These are phyloP conservation scores for Artibeus lituratus DNA, from an alignment of 2,797 vertebrate species.

Conservation along the genomic window DNA sequence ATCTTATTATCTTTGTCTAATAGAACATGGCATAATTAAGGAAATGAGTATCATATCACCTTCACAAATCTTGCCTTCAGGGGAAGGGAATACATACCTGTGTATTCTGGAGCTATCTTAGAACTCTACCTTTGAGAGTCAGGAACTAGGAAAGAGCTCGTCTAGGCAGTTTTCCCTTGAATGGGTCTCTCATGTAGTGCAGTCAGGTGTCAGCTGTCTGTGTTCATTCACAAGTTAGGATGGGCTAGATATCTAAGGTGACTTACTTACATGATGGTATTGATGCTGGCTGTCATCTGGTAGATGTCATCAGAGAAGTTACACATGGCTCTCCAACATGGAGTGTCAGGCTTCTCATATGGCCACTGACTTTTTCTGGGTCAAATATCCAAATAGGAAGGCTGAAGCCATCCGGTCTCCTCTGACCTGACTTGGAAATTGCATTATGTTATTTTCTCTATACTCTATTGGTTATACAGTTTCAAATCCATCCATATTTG, in stretches of 20 bases:
- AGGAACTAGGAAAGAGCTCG: neutral
- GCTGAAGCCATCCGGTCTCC: neutral
- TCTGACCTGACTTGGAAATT: neutral
- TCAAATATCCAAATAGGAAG: neutral
- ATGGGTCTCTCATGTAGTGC: accelerated
- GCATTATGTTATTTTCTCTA: neutral
- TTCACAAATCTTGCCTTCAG: neutral
- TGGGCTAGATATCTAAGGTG: accelerated
- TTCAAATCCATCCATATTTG: neutral
- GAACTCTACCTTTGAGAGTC: neutral
- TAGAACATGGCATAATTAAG: neutral
- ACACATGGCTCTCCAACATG: neutral
- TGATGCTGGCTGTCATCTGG: neutral
- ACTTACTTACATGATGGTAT: neutral
- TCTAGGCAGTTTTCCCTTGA: neutral
- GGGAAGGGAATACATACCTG: accelerated
- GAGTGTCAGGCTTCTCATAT: neutral
- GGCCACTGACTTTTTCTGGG: neutral
- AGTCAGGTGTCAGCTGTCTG: neutral
- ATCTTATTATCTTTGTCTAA: neutral
- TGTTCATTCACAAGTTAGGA: neutral
- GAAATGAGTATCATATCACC: neutral
- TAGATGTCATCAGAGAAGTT: neutral
- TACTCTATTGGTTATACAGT: neutral
- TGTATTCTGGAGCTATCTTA: neutral